These are phyloP conservation scores for Acropora yongei DNA, from an alignment of 64 coral and sea anemone species.

Conservation along the genomic window DNA sequence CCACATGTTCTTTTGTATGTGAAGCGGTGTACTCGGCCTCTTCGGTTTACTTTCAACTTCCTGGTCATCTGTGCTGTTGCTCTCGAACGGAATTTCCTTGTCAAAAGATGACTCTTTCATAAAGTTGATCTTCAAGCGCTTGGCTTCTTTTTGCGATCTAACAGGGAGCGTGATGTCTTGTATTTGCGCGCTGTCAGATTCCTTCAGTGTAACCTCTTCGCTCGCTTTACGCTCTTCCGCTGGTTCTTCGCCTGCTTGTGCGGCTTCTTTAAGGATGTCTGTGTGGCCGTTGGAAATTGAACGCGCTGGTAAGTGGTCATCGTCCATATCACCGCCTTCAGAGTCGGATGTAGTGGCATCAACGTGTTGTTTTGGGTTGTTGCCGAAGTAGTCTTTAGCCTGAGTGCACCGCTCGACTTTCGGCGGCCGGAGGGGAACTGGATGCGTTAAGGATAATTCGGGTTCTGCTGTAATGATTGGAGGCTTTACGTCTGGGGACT, in stretches of 20 bases:
- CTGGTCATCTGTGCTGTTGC: neutral
- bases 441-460: constrained; percentile 17
- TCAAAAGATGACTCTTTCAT: constrained; percentile 22
- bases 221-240: neutral
- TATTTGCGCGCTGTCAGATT: neutral
- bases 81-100: neutral
- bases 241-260: neutral
- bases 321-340: constrained; percentile 10
- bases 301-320: neutral
- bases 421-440: constrained; percentile 21
- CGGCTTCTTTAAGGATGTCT: neutral
- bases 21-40: neutral
- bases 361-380: constrained; percentile 1
- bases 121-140: constrained; percentile 2
- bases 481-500: neutral
- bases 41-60: neutral
- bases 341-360: neutral
- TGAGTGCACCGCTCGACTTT: constrained; percentile 4
- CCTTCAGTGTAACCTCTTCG: no score
- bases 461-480: neutral
- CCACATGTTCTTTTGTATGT: neutral
- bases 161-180: neutral
- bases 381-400: constrained; percentile 19
- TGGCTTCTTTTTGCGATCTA: constrained; percentile 5
- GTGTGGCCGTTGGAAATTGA: neutral